These are phyloP conservation scores for Albula glossodonta DNA, from an alignment of 2,113 vertebrate genomes.

Conservation along the genomic window DNA sequence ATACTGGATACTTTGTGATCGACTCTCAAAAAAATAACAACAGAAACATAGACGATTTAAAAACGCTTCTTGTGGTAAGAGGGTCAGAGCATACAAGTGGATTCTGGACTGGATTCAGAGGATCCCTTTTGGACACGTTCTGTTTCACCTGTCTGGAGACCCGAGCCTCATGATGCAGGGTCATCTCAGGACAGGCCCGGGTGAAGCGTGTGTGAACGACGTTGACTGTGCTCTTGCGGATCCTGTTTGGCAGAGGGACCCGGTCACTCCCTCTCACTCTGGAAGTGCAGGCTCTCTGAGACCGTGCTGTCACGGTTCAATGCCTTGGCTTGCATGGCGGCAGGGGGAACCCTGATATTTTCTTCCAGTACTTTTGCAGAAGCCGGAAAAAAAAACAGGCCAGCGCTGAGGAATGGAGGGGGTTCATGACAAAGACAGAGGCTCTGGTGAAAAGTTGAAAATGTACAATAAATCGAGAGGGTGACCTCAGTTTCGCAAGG, in stretches of 20 bases:
- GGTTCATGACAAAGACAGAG: not conserved
- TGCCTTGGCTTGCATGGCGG: slow-evolving; percentile 1
- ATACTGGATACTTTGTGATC: not conserved
- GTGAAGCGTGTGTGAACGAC: not conserved
- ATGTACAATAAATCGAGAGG: not conserved
- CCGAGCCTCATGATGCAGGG: not conserved
- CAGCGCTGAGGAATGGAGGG: not conserved
- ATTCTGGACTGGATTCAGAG: not conserved
- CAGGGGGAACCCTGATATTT: slow-evolving; percentile 5
- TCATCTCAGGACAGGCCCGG: not conserved
- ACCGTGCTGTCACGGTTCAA: not conserved
- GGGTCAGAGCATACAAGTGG: not conserved
- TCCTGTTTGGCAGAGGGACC: not conserved
- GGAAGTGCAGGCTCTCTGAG: not conserved
- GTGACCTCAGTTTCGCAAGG: not conserved
- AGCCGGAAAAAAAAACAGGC: not conserved
- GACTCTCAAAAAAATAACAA: not conserved
- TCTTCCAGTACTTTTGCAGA: not conserved
- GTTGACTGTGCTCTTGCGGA: not conserved
- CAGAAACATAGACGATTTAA: not conserved
- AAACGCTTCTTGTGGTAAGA: not conserved
- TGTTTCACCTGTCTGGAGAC: not conserved
- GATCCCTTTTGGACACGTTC: not conserved
- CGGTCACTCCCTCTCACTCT: not conserved
- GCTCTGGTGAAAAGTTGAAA: not conserved